These are phyloP conservation scores for Carterocephalus palaemon DNA, from an alignment of 2,888 invertebrate species.

Conservation along the genomic window DNA sequence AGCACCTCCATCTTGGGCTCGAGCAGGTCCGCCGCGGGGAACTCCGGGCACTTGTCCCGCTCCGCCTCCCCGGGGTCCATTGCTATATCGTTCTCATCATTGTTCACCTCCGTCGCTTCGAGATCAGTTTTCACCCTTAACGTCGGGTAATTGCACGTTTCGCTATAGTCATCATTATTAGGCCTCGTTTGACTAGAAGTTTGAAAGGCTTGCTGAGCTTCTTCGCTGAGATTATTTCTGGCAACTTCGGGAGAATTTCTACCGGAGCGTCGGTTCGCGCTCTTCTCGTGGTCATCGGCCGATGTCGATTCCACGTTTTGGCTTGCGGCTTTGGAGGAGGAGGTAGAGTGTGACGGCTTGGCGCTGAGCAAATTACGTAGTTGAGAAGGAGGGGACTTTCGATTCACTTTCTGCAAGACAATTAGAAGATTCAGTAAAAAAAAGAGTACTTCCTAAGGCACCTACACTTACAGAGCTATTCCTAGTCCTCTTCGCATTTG, in stretches of 20 bases:
- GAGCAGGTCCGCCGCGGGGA: constrained; percentile 69
- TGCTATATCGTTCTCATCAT: constrained; percentile 69
- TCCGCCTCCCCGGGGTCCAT: constrained; percentile 71
- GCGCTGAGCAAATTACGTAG: constrained; percentile 78
- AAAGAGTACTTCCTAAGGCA: too few species aligned
- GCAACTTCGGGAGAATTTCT: constrained; percentile 78
- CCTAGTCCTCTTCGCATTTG: too few species aligned
- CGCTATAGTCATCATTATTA: constrained; percentile 77
- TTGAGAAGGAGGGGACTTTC: constrained; percentile 77
- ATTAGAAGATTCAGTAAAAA: too few species aligned
- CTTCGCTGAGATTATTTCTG: constrained; percentile 78
- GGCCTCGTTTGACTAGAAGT: constrained; percentile 79
- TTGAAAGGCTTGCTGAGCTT: constrained; percentile 68
- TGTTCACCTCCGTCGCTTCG: constrained; percentile 74
- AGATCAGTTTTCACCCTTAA: constrained; percentile 78
- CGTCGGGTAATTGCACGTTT: constrained; percentile 69
- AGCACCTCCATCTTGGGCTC: constrained; percentile 86
- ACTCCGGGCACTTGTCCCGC: constrained; percentile 66
- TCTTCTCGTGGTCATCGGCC: constrained; percentile 69
- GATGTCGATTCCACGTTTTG: constrained; percentile 74
- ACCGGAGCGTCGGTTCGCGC: constrained; percentile 66
- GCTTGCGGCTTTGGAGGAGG: constrained; percentile 79
- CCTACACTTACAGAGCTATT: too few species aligned
- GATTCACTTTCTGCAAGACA: constrained; percentile 69
- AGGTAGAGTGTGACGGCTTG: constrained; percentile 74